These are phyloP conservation scores for Temnothorax ravouxi DNA, from an alignment of 2,888 invertebrate genomes.

Conservation along the genomic window DNA sequence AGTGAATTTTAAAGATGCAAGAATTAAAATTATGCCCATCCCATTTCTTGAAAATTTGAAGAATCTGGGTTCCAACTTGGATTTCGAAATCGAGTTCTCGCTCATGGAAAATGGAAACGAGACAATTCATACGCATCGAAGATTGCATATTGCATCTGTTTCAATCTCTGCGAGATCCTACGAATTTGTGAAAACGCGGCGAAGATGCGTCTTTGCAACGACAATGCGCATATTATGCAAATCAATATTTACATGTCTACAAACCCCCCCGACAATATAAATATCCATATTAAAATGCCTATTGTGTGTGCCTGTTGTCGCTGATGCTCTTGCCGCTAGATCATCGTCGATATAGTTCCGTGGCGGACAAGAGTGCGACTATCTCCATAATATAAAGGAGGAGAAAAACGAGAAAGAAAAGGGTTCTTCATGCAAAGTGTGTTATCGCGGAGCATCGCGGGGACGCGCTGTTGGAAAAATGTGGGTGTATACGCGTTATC, in stretches of 20 bases:
- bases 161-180: not conserved
- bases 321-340: not conserved
- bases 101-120: not conserved
- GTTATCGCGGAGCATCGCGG: not conserved
- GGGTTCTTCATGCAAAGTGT: no score
- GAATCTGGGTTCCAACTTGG: not conserved
- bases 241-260: conserved; percentile 3
- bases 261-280: not conserved
- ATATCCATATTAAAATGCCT: conserved; percentile 10
- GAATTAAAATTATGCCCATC: not conserved
- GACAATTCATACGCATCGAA: not conserved
- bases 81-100: not conserved
- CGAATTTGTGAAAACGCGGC: not conserved
- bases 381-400: not conserved
- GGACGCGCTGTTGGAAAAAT: not conserved
- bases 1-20: not conserved
- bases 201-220: not conserved
- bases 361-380: not conserved
- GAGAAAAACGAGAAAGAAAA: not conserved
- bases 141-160: not conserved
- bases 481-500: not conserved
- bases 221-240: not conserved
- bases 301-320: not conserved
- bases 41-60: not conserved
- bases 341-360: not conserved